These are phyloP conservation scores for Microplitis manilae DNA, from an alignment of 2,888 invertebrate species.

Conservation along the genomic window DNA sequence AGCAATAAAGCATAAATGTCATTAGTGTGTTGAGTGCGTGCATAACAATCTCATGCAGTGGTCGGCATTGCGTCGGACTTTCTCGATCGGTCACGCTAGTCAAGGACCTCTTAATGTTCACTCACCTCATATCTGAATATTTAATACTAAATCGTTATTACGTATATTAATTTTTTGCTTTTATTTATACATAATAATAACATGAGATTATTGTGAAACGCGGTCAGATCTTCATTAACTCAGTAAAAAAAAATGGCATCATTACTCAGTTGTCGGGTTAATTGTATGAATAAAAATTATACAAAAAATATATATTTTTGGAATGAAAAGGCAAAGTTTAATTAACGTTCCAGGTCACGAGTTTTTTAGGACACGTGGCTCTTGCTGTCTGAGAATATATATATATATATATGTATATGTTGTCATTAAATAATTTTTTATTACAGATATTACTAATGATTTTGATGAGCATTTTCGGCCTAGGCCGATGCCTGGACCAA, in stretches of 20 bases:
- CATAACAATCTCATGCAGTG: conserved; percentile 40
- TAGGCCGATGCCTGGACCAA: conserved; percentile 57
- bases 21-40: background rate
- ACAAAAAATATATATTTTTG: background rate
- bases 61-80: conserved; percentile 58
- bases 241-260: too few species aligned
- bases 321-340: too few species aligned
- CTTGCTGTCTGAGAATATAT: too few species aligned
- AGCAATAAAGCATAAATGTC: conserved; percentile 33
- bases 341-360: background rate
- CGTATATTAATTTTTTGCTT: background rate
- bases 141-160: background rate
- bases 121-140: conserved; percentile 12
- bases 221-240: background rate
- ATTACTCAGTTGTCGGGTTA: too few species aligned
- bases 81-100: conserved; percentile 59
- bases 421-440: background rate
- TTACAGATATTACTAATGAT: conserved; percentile 60
- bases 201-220: conserved; percentile 10
- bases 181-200: conserved; percentile 1
- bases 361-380: background rate
- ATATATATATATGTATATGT: too few species aligned
- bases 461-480: conserved; percentile 59
- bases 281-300: background rate
- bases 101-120: conserved; percentile 58